Evolutionary conservation across 2,888 invertebrate genomes (phyloP), one percentile per base, ranked within the genome.

Genomic region (Hecatera dysodea): DNA sequence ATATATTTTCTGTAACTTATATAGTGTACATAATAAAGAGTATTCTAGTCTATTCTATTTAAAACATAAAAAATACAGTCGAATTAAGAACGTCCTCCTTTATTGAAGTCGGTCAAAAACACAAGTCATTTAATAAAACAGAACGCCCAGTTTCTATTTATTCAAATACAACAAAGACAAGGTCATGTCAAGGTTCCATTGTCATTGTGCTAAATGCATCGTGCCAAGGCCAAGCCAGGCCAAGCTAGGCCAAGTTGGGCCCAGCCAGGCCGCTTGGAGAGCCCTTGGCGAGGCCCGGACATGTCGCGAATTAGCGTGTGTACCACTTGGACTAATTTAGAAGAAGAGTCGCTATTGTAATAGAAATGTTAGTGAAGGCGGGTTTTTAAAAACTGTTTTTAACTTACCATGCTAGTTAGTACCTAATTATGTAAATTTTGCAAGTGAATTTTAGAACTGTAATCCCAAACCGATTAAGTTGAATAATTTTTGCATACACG

Each of bases 171-270:
- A 73, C 57, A 71, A 74, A 67, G 66, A 74, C 86, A 89, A 89
- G 86, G 87, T 84, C 74, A 84, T 85, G 87, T 83, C 90, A 90
- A 89, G 90, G 91, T 88, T 84, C 72, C 63, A 80, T 86, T 87
- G 87, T 79, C 68, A 82, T 87, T 86, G 87, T 80, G 83, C 83
- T 86, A 80, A 74, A 83, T 84, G 81, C 65, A 81, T 70, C 78
- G 69, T 81, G 83, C 84, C 85, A 87, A 86, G 87, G 87, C 78
- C 83, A 83, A 69, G 57, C 46, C 62, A 73, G 81, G 85, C 81
- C 83, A 79, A 39, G 67, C 15, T 65, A 79, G 83, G 82, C 83
- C 85, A 87, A 86, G 63, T 59, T 63, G 78, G 83, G 80, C 82
- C 84, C 85, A 86, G 63, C 52, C 68, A 80, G 84, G 86, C 79